Conservation (phyloP, 2,888 invertebrate species). For the Steinernema hermaphroditum region DNA sequence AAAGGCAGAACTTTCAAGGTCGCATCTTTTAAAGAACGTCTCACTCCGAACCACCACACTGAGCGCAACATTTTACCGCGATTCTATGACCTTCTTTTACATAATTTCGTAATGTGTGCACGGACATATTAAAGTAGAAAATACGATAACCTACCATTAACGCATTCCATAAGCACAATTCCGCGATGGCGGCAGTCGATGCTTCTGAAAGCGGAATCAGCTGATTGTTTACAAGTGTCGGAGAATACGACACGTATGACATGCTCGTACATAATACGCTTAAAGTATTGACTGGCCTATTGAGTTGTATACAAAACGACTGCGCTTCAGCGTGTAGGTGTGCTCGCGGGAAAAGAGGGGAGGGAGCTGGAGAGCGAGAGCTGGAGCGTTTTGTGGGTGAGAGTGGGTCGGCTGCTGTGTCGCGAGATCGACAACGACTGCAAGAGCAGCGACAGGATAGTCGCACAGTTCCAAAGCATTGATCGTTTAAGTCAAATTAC, state of each 20-base stretch:
- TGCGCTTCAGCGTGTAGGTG: slow-evolving; percentile 14
- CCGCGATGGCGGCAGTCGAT: not conserved
- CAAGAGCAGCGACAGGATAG: not conserved
- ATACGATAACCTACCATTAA: not conserved
- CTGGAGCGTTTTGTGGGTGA: slow-evolving; percentile 27
- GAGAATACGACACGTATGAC: not conserved
- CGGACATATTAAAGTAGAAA: not conserved
- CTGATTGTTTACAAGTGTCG: not conserved
- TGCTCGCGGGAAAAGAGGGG: slow-evolving; percentile 12
- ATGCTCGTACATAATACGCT: slow-evolving; percentile 5
- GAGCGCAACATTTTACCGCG: no score
- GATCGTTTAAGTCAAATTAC: not conserved
- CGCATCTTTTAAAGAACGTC: no score
- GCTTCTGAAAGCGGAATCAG: slow-evolving; percentile 7
- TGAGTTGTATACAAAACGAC: slow-evolving; percentile 21
- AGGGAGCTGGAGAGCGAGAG: slow-evolving; percentile 12
- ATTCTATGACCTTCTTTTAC: no score
- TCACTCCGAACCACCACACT: no score
- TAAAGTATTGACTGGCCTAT: not conserved
- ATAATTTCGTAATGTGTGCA: no score
- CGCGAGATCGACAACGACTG: slow-evolving; percentile 21
- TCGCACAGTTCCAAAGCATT: not conserved
- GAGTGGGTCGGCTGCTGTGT: slow-evolving; percentile 21
- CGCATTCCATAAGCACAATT: slow-evolving; percentile 8
- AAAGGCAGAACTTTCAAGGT: no score